Base-by-base conservation (phyloP, 2,797 vertebrate species). In the Protosalanx chinensis region DNA sequence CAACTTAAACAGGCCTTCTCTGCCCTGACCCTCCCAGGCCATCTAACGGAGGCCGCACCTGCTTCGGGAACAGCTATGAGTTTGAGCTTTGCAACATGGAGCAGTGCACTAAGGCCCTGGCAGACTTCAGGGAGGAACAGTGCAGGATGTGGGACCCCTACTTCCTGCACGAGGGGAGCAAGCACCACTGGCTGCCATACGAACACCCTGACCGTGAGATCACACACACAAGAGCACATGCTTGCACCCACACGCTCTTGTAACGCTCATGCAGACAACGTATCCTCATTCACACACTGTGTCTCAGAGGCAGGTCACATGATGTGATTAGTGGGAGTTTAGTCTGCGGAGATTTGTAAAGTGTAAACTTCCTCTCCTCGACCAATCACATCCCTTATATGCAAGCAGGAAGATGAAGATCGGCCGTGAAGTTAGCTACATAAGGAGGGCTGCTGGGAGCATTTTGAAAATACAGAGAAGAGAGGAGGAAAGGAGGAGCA, bases 121-220 rank as follows among this genome's bases (percentile, higher is more conserved):
- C 94, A 0, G 97, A 98, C 75, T 99, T 98, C 92, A 92, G 97
- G 33, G 96, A 95, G 84, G 95, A 98, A 73, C 97, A 98, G 81
- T 98, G 97, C 85, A 88, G 82, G 27, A 92, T 94, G 78, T 98
- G 95, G 96, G 93, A 98, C 79, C 92, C 93, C 1, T 91, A 93
- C 84, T 94, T 96, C 2, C 94, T 97, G 86, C 95, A 98, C 51
- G 92, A 95, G 16, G 93, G 94, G 56, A 72, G 59, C 0, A 97
- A 97, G 79, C 96, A 99, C 82, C 94, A 96, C 82, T 98, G 97
- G 97, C 90, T 98, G 49, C 96, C 97, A 0, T 94, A 95, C 1
- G 94, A 98, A 71, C 97, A 98, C 29, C 84, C 90, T 0, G 95
- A 99, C 15, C 90, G 96, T 98, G 90, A 95, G 92, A 73, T 29